Conservation (phyloP, 2,888 invertebrate species). For the Plebejus melissa region DNA sequence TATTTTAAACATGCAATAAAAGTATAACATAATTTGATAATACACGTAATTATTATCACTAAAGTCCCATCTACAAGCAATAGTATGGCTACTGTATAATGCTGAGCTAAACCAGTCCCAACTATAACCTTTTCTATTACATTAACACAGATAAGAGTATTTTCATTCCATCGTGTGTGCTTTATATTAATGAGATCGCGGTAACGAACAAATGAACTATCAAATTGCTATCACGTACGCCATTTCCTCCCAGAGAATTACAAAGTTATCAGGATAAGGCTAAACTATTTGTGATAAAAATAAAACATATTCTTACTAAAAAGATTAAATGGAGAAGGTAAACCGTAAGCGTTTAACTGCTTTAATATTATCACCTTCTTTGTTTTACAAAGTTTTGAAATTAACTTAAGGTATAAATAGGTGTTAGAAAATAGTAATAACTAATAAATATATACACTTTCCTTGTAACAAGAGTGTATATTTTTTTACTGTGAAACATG, state of each 20-base stretch:
- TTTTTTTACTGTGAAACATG: too few species aligned
- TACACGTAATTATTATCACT: neutral
- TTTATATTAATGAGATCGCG: constrained; percentile 34
- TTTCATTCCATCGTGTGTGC: constrained; percentile 32
- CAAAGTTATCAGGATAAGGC: constrained; percentile 22
- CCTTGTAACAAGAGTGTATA: too few species aligned
- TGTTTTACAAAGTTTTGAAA: neutral
- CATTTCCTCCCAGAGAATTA: constrained; percentile 18
- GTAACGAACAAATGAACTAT: constrained; percentile 35
- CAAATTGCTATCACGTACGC: constrained; percentile 35
- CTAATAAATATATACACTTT: too few species aligned
- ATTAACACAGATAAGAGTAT: constrained; percentile 14
- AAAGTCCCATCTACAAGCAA: neutral
- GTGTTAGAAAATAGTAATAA: too few species aligned
- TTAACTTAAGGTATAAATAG: neutral
- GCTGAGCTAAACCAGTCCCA: neutral
- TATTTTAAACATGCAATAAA: too few species aligned
- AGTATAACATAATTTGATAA: too few species aligned
- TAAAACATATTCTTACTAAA: neutral
- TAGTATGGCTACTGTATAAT: neutral
- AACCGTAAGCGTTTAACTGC: neutral
- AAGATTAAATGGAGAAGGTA: neutral
- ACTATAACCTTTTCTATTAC: constrained; percentile 6
- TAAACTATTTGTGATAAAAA: constrained; percentile 13
- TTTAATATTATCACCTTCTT: neutral